Conservation (phyloP, 1,140 invertebrate genomes). For the Drosophila bipectinata region DNA sequence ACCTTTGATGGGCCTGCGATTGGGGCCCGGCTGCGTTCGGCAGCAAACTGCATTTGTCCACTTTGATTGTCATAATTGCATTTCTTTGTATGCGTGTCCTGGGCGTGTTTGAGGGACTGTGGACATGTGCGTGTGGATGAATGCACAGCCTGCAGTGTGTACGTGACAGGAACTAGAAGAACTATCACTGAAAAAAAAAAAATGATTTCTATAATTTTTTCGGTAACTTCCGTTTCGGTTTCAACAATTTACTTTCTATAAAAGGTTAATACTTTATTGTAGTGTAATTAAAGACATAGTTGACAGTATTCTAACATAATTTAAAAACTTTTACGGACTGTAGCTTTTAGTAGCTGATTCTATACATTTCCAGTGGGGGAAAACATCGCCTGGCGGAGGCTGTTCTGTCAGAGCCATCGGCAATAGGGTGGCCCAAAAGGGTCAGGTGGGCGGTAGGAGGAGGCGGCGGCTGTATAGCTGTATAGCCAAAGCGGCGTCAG, state of each 20-base stretch:
- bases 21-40: conserved; percentile 18
- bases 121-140: conserved; percentile 1
- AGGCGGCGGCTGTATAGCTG: neutral
- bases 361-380: neutral
- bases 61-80: conserved; percentile 78
- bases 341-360: no score
- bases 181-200: conserved; percentile 1
- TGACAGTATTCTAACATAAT: no score
- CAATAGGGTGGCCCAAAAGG: neutral
- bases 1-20: conserved; percentile 37
- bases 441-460: neutral
- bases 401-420: neutral
- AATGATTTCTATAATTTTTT: neutral
- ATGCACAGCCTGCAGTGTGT: conserved; percentile 19
- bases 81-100: conserved; percentile 57
- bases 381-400: conserved; percentile 1
- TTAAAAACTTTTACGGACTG: no score
- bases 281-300: no score
- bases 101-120: conserved; percentile 16
- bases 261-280: neutral
- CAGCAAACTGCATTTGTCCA: conserved; percentile 72
- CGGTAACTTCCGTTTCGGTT: no score
- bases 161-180: conserved; percentile 53
- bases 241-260: no score
- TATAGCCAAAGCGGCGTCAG: neutral